Conservation (phyloP, 2,888 invertebrate species). For the Halocaridina rubra region DNA sequence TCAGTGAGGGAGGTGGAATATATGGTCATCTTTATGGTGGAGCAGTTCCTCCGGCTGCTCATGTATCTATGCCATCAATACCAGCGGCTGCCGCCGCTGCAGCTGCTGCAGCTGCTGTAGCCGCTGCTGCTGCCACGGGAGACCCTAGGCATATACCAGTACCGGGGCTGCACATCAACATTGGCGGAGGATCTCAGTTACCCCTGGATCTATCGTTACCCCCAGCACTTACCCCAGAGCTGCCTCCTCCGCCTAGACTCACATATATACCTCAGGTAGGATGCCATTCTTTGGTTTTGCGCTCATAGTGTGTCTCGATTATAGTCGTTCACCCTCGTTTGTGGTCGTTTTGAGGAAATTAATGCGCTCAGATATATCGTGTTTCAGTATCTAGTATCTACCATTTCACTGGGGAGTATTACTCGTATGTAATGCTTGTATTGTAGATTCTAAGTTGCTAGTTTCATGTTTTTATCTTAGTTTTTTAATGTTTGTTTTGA, state of each 20-base stretch:
- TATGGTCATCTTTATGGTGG: conserved; percentile 41
- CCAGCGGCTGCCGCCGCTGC: conserved; percentile 33
- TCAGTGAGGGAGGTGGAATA: conserved; percentile 27
- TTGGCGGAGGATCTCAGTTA: conserved; percentile 44
- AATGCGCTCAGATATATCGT: too few relatives aligned
- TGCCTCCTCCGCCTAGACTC: conserved; percentile 60
- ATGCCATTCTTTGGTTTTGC: too few relatives aligned
- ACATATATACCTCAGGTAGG: conserved; percentile 56
- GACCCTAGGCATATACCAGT: conserved; percentile 32
- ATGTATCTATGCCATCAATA: conserved; percentile 35
- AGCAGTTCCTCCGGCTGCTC: conserved; percentile 41
- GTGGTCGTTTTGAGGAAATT: too few relatives aligned
- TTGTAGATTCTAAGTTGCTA: too few relatives aligned
- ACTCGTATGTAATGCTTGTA: too few relatives aligned
- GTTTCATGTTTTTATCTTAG: too few relatives aligned
- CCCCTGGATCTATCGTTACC: conserved; percentile 53
- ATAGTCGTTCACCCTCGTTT: too few relatives aligned
- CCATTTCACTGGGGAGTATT: too few relatives aligned
- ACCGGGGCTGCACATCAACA: conserved; percentile 45
- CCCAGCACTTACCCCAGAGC: conserved; percentile 58
- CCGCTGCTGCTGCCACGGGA: conserved; percentile 19
- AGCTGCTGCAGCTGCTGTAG: conserved; percentile 31
- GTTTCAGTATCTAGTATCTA: too few relatives aligned
- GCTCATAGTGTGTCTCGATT: too few relatives aligned
- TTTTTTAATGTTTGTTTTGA: too few relatives aligned